phyloP scores from a whole-genome alignment of 2,797 vertebrate species.

The Enoplosus armatus region DNA sequence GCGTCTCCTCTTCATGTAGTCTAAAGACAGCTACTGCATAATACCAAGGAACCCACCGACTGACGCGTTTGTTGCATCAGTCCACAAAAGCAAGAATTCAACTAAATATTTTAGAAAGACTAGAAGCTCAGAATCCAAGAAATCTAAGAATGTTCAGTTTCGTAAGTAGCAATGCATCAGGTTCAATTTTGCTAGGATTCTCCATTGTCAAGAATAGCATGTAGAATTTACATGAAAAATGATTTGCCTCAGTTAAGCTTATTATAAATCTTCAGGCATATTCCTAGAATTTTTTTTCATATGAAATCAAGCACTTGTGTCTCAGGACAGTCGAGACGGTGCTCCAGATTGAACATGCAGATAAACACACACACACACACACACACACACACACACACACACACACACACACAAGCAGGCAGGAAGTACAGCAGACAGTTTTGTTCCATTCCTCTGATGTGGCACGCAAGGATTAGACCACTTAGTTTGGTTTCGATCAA shows the following conservation, averaged over 20 bases:
- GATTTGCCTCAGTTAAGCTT: constrained; percentile 7
- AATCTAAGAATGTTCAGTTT: too few species aligned
- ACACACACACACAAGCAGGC: constrained; percentile 6
- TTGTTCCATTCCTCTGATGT: constrained; percentile 61
- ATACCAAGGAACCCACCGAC: background rate
- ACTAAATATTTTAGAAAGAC: constrained; percentile 43
- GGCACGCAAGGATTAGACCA: constrained; percentile 75
- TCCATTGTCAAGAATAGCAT: background rate
- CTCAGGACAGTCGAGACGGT: background rate
- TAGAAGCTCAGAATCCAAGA: constrained; percentile 10
- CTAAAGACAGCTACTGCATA: background rate
- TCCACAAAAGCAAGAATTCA: constrained; percentile 30
- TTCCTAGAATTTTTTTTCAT: constrained; percentile 25
- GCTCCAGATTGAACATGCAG: constrained; percentile 41
- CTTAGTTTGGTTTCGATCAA: constrained; percentile 77
- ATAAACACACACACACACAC: constrained; percentile 27
- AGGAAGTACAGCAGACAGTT: constrained; percentile 49
- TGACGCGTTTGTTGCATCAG: constrained; percentile 33
- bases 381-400: background rate
- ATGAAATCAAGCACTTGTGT: constrained; percentile 37
- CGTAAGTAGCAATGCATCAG: background rate
- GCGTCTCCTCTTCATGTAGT: background rate
- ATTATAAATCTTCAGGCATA: constrained; percentile 14
- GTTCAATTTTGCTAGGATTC: background rate
- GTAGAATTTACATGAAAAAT: background rate